Percentiles rank a stretch among this genome's conserved stretches.
phyloP scores from a whole-genome alignment of 2,113 vertebrate genomes.

The Peromyscus leucopus region DNA sequence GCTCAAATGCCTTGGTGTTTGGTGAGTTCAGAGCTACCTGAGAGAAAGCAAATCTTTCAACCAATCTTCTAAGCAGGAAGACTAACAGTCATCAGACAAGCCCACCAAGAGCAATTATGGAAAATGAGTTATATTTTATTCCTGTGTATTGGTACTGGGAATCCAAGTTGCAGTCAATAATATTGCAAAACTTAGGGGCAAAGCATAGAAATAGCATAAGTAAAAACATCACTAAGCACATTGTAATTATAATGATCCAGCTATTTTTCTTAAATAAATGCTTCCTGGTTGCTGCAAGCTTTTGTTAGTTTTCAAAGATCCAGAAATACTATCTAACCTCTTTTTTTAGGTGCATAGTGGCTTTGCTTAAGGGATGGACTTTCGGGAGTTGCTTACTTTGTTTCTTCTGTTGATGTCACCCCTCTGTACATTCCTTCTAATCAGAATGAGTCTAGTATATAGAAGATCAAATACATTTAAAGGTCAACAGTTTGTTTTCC shows the following conservation, averaged over 20 bases:
- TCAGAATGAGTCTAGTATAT: not conserved
- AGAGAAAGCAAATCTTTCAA: conserved; percentile 49
- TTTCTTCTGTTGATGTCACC: not conserved
- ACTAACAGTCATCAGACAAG: not conserved
- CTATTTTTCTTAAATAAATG: conserved; percentile 43
- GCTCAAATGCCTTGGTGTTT: not conserved
- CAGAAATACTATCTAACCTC: conserved; percentile 31
- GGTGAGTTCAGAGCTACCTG: not conserved
- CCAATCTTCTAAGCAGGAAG: not conserved
- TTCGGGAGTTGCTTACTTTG: conserved; percentile 1
- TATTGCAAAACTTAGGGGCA: not conserved
- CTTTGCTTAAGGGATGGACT: not conserved
- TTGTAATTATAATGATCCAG: conserved; percentile 14
- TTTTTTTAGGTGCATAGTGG: not conserved
- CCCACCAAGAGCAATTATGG: not conserved
- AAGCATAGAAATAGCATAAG: not conserved
- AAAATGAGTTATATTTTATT: not conserved
- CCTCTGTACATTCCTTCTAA: conserved; percentile 1
- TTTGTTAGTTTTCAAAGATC: conserved; percentile 57
- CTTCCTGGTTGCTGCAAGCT: conserved; percentile 8
- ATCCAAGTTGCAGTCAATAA: not conserved
- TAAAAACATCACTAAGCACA: conserved; percentile 40
- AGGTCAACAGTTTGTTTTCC: conserved; percentile 10
- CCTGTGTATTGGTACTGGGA: not conserved
- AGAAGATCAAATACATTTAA: conserved; percentile 33